Evolutionary conservation across 2,888 invertebrate species (phyloP).

Genomic region (Seira musarum): DNA sequence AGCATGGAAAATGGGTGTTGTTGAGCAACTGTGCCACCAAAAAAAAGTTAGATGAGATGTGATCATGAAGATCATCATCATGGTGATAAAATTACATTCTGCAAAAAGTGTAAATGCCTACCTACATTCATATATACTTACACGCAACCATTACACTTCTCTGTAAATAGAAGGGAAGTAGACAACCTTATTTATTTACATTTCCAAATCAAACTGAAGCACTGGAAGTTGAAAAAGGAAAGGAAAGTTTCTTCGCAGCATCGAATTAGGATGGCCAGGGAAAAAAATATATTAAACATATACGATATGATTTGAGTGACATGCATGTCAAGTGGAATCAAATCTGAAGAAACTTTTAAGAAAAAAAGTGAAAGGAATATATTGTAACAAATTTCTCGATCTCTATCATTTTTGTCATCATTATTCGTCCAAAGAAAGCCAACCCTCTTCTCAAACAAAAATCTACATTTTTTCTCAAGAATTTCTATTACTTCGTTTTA

Average conservation of each 20-base stretch:
- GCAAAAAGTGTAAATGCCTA: not conserved
- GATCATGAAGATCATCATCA: conserved; percentile 14
- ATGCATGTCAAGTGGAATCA: conserved; percentile 50
- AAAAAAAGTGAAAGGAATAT: not conserved
- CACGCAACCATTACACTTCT: no score
- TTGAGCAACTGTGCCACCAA: conserved; percentile 19
- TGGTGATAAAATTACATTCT: conserved; percentile 14
- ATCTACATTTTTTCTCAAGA: no score
- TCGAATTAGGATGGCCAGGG: no score
- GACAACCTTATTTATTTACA: not conserved
- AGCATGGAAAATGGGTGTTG: conserved; percentile 44
- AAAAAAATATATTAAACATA: no score
- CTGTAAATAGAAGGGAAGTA: not conserved
- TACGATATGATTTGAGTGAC: conserved; percentile 27
- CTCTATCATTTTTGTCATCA: not conserved
- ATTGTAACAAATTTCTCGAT: conserved; percentile 1
- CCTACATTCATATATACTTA: not conserved
- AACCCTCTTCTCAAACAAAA: no score
- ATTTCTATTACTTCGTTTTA: not conserved
- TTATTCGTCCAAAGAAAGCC: no score
- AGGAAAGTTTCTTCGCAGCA: not conserved
- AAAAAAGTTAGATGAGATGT: conserved; percentile 5
- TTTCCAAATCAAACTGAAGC: not conserved
- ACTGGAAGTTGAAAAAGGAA: not conserved
- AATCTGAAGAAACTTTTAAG: not conserved